Evolutionary conservation across 2,888 invertebrate species (phyloP), one percentile per base, ranked within the genome.

Genomic region (Autographa pulchrina): DNA sequence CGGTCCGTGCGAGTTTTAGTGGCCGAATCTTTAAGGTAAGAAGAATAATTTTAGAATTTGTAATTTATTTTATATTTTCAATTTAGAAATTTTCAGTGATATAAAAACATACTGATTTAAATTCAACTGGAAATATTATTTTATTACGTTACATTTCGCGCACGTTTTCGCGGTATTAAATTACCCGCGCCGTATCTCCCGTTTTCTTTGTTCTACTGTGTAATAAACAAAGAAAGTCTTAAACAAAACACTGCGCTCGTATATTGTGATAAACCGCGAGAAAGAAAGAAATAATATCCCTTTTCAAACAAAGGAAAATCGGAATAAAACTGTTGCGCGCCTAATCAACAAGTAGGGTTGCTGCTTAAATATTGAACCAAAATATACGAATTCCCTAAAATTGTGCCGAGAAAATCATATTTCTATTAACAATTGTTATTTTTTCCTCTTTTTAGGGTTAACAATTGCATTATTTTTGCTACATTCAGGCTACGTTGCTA

Each of bases 321-420:
- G 71, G 76, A 71, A 73, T 68, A 64, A 79, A 85, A 87, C 91
- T 93, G 92, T 93, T 93, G 93, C 92, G 89, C 89, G 80, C 73
- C 61, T 89, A 90, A 89, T 93, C 93, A 93, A 93, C 93, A 93
- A 93, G 93, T 93, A 86, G 87, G 75, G 38, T 41, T 62, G 41
- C 43, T 61, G 62, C 54, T 3, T 56, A 25, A 72, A 70, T 80
- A 69, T 77, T 62, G 58, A 62, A 67, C 68, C 60, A 64, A 65
- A n/a, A 65, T 65, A 41, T 38, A 62, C 41, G 35, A 54, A 67
- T 68, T 68, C 74, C 56, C n/a, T 18, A 9, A 43, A 74, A 74
- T 62, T 77, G 77, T 73, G 81, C 48, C 18, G 9, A 62, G 61
- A n/a, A 75, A 65, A 70, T 9, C 52, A 18, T 74, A 56, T 65